Evolutionary conservation across 2,888 invertebrate species (phyloP).

Genomic region (Agriotes lineatus): DNA sequence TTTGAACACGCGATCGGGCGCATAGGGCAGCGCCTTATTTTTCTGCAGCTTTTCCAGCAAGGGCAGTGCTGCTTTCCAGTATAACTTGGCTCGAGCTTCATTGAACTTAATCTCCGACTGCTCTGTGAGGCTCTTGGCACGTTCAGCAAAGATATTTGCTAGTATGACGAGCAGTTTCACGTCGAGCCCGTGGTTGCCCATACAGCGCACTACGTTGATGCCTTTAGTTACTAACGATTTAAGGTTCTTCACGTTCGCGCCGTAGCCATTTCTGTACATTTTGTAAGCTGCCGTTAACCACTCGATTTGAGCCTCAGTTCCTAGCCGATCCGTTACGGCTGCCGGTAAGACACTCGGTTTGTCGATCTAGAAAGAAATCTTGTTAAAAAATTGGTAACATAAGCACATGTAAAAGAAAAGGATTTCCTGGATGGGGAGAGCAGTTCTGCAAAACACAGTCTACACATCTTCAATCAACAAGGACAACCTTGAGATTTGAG

Average conservation of each 20-base stretch:
- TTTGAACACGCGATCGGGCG: slow-evolving; percentile 74
- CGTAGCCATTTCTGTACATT: slow-evolving; percentile 73
- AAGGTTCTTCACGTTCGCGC: slow-evolving; percentile 74
- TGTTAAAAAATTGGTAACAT: too few species aligned
- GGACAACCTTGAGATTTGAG: too few species aligned
- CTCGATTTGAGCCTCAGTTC: slow-evolving; percentile 76
- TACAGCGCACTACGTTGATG: slow-evolving; percentile 84
- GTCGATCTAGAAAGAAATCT: too few species aligned
- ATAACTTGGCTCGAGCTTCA: slow-evolving; percentile 78
- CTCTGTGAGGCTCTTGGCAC: slow-evolving; percentile 67
- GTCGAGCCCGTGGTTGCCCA: slow-evolving; percentile 86
- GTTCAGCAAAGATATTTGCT: slow-evolving; percentile 76
- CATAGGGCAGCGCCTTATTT: slow-evolving; percentile 71
- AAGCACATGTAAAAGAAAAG: too few species aligned
- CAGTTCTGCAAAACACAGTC: too few species aligned
- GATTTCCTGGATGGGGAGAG: too few species aligned
- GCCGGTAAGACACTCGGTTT: slow-evolving; percentile 78
- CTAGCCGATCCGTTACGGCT: slow-evolving; percentile 76
- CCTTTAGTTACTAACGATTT: slow-evolving; percentile 82
- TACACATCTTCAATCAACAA: too few species aligned
- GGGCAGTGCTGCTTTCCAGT: slow-evolving; percentile 83
- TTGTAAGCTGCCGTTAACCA: slow-evolving; percentile 82
- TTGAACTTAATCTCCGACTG: slow-evolving; percentile 71
- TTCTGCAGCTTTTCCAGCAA: slow-evolving; percentile 79
- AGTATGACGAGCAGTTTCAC: slow-evolving; percentile 80